Evolutionary conservation across 1,140 invertebrate genomes (phyloP), one percentile per base, ranked within the genome.

Genomic region (Sycophila sp.): DNA sequence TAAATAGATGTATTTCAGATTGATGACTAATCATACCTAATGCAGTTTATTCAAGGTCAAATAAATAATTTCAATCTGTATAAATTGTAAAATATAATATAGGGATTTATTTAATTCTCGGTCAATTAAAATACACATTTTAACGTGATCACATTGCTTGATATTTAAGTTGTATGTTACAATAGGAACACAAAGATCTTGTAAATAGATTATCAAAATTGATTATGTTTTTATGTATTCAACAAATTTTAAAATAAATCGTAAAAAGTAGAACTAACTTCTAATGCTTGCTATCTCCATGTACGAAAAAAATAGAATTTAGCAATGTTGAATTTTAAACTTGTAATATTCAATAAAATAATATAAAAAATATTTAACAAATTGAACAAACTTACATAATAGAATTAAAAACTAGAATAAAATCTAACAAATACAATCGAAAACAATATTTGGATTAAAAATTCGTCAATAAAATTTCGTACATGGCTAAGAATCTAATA

Each of bases 201-300:
- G 32, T 47, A 47, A 47, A 47, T 42, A 62, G 6, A 26, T 32
- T 19, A 22, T 19, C 17, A 47, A 49, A 49, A 63, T 22, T 11
- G 11, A 2, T 22, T 36, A 26, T 30, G 28, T 56, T 66, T 56
- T 66, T 8, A 66, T 45, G 28, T 34, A 15, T 32, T 56, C 19
- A 66, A 42, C n/a, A 66, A 66, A 53, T 55, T 42, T 45, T 24
- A 55, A 40, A 19, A 60, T 19, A 60, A 45, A 60, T 45, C 8
- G 30, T 10, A 38, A 58, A 58, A 38, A 58, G 7, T 55, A 34
- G 7, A 32, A 2, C n/a, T 55, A 34, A 53, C 2, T 5, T 4
- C 34, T 58, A 36, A 58, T 58, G n/a, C n/a, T 24, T 26, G 19
- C 32, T 38, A 58, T 24, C 34, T 58, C 55, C 34, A 58, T 58